Base-by-base conservation (phyloP, 1,140 invertebrate genomes). In the Drosophila pseudoobscura region DNA sequence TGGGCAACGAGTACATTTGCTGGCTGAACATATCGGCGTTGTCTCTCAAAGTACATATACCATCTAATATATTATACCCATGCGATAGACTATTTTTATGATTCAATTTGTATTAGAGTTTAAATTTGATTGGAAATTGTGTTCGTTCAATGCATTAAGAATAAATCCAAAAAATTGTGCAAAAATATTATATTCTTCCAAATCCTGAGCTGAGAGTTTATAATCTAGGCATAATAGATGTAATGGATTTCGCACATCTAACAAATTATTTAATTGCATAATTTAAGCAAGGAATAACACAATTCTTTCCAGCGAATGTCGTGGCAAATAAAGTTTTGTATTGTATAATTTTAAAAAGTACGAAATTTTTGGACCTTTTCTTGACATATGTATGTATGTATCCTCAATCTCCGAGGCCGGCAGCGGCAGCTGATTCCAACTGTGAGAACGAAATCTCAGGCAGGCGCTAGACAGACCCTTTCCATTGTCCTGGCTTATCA, bases 1-100 rank as follows among this genome's bases (percentile, higher is more conserved):
- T 75, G 76, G 84, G 75, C 82, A 87, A 87, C 82, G 82, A 82
- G 80, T 79, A 73, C 82, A 88, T 87, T 87, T 87, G 83, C 82
- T 87, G 82, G 82, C 82, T 85, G 70, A 87, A 87, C 58, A 87
- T 74, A 82, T 82, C 78, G 83, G 83, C 82, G 82, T 87, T 87
- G 82, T 76, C 74, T 83, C 79, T 78, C 74, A 65, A 82, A 82
- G 70, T 63, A 73, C 24, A 35, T 35, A 35, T 9, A 35, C 31
- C 31, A 11, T 11, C 11, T 11, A 4, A 9, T 49, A 53, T 41
- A 68, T 65, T 47, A 56, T 45, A 64, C 11, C 11, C 20, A 15
- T 46, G 9, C 20, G 13, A 8, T 20, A 39, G 29, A 50, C n/a
- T 68, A 66, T 24, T 49, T 69, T 44, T 69, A 43, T 68, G 7